Evolutionary conservation across 1,140 invertebrate genomes (phyloP).

Genomic region (Colletes gigas): DNA sequence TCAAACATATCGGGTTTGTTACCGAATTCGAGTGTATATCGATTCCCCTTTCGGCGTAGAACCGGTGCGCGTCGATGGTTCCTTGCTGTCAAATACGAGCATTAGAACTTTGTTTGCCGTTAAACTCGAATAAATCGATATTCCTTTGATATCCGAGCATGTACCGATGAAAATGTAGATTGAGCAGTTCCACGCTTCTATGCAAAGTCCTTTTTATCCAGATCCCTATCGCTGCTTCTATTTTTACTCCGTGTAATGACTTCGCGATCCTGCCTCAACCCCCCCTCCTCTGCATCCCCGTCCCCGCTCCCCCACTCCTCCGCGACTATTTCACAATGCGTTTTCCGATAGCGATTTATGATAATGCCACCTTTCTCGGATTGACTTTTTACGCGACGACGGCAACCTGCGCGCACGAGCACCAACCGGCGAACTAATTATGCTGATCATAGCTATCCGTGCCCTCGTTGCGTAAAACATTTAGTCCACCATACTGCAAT

Average conservation of each 20-base stretch:
- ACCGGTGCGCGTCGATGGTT: neutral
- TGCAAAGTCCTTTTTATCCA: neutral
- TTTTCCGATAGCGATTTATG: conserved; percentile 35
- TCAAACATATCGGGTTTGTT: conserved; percentile 42
- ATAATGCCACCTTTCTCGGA: conserved; percentile 34
- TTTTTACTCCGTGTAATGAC: conserved; percentile 6
- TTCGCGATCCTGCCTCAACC: conserved; percentile 11
- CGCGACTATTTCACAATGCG: conserved; percentile 10
- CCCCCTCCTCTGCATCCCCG: too few relatives aligned
- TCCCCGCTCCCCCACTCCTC: neutral
- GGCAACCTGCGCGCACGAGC: neutral
- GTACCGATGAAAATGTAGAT: neutral
- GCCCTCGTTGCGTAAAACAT: conserved; percentile 47
- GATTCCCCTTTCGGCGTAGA: neutral
- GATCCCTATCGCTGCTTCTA: neutral
- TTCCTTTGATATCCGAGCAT: conserved; percentile 18
- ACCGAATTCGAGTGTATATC: conserved; percentile 39
- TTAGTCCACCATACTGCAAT: conserved; percentile 20
- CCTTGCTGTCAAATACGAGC: neutral
- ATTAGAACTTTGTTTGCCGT: conserved; percentile 33
- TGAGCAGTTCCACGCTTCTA: conserved; percentile 13
- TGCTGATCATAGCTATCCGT: conserved; percentile 27
- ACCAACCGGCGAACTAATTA: conserved; percentile 27
- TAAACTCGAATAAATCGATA: conserved; percentile 43
- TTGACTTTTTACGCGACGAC: conserved; percentile 29